A percentile compares a stretch with the other conserved stretches of the same genome.
These are phyloP conservation scores for Stigmatopora nigra DNA, from an alignment of 2,113 vertebrate genomes.

Conservation along the genomic window DNA sequence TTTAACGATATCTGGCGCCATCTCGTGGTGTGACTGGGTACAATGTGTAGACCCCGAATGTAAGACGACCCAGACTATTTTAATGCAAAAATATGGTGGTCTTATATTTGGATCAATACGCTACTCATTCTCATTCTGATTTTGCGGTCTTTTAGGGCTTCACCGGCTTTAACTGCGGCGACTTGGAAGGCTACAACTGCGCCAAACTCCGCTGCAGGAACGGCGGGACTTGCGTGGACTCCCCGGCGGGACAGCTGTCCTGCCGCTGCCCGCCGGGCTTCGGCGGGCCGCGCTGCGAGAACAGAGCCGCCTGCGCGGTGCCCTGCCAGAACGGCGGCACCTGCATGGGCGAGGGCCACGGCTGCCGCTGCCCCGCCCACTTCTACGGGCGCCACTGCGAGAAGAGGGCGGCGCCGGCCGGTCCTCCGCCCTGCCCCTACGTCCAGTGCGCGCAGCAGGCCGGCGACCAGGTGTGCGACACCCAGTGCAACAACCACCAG, in stretches of 20 bases:
- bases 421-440: constrained; percentile 61
- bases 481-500: constrained; percentile 79
- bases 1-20: too few species aligned
- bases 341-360: constrained; percentile 69
- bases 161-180: constrained; percentile 77
- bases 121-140: too few species aligned
- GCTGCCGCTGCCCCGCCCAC: constrained; percentile 69
- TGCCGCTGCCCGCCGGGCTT: constrained; percentile 77
- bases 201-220: constrained; percentile 77
- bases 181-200: constrained; percentile 71
- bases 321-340: constrained; percentile 80
- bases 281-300: constrained; percentile 72
- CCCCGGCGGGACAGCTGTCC: constrained; percentile 57
- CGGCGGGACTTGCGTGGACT: constrained; percentile 75
- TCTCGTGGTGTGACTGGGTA: too few species aligned
- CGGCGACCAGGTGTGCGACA: constrained; percentile 77
- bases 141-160: constrained; percentile 69
- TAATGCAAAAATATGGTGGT: too few species aligned
- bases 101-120: too few species aligned
- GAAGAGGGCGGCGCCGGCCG: neutral
- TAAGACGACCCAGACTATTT: too few species aligned
- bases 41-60: too few species aligned
- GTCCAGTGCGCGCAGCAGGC: constrained; percentile 66
- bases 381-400: constrained; percentile 76
- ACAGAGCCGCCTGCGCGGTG: constrained; percentile 56